Evolutionary conservation across 2,888 invertebrate genomes (phyloP).

Genomic region (Epinotia ramella): DNA sequence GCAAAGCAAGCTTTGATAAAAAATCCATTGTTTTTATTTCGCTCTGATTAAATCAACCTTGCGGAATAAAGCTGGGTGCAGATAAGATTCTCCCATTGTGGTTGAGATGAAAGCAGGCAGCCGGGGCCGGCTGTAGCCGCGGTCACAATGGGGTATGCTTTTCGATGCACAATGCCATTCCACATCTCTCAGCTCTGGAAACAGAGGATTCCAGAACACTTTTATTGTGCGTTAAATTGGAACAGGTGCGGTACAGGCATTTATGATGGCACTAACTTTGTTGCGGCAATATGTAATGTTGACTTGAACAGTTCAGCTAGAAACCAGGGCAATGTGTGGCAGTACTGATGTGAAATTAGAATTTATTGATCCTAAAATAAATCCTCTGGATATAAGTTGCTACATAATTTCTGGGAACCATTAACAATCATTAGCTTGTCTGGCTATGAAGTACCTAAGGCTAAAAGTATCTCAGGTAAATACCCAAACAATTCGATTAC

Average conservation of each 20-base stretch:
- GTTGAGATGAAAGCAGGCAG: constrained; percentile 64
- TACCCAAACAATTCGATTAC: constrained; percentile 3
- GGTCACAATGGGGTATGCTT: constrained; percentile 65
- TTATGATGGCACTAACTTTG: constrained; percentile 56
- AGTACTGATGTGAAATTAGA: too few species aligned
- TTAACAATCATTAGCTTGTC: too few species aligned
- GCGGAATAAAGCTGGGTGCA: constrained; percentile 65
- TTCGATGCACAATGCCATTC: constrained; percentile 73
- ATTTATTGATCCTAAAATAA: too few species aligned
- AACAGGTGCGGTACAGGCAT: constrained; percentile 69
- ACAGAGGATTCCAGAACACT: constrained; percentile 76
- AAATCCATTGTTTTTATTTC: constrained; percentile 45
- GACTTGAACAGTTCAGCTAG: neutral
- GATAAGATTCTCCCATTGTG: constrained; percentile 77
- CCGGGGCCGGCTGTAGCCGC: constrained; percentile 52
- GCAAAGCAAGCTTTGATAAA: constrained; percentile 19
- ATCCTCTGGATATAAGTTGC: too few species aligned
- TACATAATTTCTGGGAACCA: neutral
- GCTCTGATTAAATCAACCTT: constrained; percentile 68
- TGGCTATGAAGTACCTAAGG: neutral
- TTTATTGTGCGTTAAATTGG: constrained; percentile 79
- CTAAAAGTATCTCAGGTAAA: neutral
- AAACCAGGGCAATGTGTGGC: neutral
- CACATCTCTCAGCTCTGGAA: constrained; percentile 75
- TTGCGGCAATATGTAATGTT: constrained; percentile 46